Conservation (phyloP, 2,797 vertebrate genomes). For the Alectoris magna region DNA sequence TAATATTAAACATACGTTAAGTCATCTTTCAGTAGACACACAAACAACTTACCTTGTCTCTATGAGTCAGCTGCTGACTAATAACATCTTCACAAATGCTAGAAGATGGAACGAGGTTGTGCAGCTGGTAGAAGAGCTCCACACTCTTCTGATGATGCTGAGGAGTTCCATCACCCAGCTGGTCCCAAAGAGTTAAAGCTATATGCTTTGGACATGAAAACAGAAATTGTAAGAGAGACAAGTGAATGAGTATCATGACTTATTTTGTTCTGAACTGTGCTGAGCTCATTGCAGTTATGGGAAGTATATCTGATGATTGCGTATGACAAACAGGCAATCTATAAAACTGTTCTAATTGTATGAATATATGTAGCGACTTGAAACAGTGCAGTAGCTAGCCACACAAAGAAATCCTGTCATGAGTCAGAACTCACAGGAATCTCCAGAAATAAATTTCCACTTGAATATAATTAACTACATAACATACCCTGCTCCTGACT, state of each 20-base stretch:
- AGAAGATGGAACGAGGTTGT: slow-evolving; percentile 96
- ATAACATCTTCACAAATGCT: slow-evolving; percentile 99
- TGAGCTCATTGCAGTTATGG: not conserved
- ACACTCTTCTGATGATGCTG: slow-evolving; percentile 98
- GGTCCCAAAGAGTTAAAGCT: slow-evolving; percentile 94
- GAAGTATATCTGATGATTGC: not conserved
- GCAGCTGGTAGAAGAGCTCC: slow-evolving; percentile 97
- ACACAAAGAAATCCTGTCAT: not conserved
- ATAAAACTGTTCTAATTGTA: not conserved
- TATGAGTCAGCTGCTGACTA: slow-evolving; percentile 97
- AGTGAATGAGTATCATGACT: not conserved
- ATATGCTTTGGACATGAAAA: slow-evolving; percentile 83
- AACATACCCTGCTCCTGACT: not conserved
- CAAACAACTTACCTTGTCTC: slow-evolving; percentile 89
- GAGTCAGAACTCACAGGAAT: not conserved
- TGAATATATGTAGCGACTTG: not conserved
- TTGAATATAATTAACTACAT: not conserved
- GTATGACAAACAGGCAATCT: not conserved
- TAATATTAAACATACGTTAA: not conserved
- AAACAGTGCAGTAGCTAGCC: not conserved
- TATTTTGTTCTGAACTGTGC: not conserved
- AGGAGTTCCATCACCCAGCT: slow-evolving; percentile 92
- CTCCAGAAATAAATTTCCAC: not conserved
- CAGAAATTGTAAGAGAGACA: slow-evolving; percentile 18
- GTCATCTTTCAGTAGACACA: not conserved